A percentile compares a stretch with the other conserved stretches of the same genome.
phyloP scores from a whole-genome alignment of 2,797 vertebrate species.

The Naso thynnoides region DNA sequence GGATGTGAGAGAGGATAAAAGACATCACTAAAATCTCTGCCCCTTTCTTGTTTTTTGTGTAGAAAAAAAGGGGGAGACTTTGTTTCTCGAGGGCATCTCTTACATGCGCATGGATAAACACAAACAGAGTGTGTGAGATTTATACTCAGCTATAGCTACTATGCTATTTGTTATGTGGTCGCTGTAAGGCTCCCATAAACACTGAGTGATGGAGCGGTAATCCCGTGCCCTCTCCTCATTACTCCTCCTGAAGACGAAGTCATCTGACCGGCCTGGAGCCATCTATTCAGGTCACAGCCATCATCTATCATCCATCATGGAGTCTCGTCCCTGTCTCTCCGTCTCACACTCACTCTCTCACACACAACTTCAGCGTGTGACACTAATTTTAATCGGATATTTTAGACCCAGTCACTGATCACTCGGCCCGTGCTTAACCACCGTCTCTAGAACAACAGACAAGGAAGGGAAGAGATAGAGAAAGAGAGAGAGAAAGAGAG shows the following conservation, averaged over 20 bases:
- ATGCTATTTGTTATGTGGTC: constrained; percentile 65
- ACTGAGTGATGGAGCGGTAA: constrained; percentile 71
- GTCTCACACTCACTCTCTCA: constrained; percentile 49
- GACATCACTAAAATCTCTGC: constrained; percentile 23
- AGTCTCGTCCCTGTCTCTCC: constrained; percentile 42
- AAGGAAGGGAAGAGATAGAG: constrained; percentile 43
- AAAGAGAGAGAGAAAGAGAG: background rate
- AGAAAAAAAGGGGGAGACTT: background rate
- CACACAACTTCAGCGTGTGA: constrained; percentile 52
- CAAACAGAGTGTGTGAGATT: constrained; percentile 37
- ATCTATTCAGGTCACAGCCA: constrained; percentile 77
- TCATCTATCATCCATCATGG: constrained; percentile 76
- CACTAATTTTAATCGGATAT: constrained; percentile 78
- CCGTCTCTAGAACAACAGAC: constrained; percentile 53
- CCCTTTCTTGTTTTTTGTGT: background rate
- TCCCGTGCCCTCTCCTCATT: constrained; percentile 70
- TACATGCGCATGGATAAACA: constrained; percentile 28
- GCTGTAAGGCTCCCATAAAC: constrained; percentile 65
- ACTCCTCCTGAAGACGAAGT: constrained; percentile 72
- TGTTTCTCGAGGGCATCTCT: constrained; percentile 34
- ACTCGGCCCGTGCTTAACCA: constrained; percentile 62
- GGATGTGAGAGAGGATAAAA: constrained; percentile 25
- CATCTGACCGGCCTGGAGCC: constrained; percentile 65
- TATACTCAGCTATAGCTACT: constrained; percentile 32
- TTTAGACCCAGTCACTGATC: constrained; percentile 71